Base-by-base conservation (phyloP, 2,888 invertebrate genomes). In the Malacosoma neustria region DNA sequence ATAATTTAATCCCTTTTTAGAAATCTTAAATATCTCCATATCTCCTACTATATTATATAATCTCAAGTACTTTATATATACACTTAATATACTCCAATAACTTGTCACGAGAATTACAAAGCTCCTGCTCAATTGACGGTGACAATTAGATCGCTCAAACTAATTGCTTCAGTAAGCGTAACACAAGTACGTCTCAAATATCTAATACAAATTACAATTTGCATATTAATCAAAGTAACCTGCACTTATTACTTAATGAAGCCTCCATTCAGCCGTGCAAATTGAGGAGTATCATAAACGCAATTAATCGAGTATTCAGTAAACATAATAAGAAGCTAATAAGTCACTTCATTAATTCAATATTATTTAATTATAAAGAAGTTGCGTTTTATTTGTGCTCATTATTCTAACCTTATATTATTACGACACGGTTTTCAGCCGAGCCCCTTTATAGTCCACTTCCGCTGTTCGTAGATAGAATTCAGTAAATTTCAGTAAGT, bases 221-320 rank as follows among this genome's bases (percentile, higher is more conserved):
- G 9, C 22, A 22, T 22, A 22, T 22, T 22, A 22, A 22, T 22
- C 22, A 22, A 22, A 22, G 22, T 9, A 5, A 2, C 2, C 22
- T 22, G 13, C 4, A 33, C 11, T 22, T 35, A 32, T 38, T 37
- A 34, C 6, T 36, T 33, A 30, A 29, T 40, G 32, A 29, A 29
- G 29, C 38, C 38, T 34, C 42, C 22, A 51, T 41, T 50, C 38
- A 44, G 29, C 37, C 34, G 39, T 38, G 37, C 43, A 43, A 57
- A 49, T 52, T 49, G 35, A 39, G 35, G 39, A 15, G 40, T 42
- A 43, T 22, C 22, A 50, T 49, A 44, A 53, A 54, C 50, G 52
- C 49, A 49, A 51, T 54, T 43, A 55, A 57, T 59, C 49, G 52
- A 45, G 51, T 57, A 64, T 61, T 62, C 56, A 56, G 53, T 57